Evolutionary conservation across 2,888 invertebrate species (phyloP).

Genomic region (Meteorus cinctellus): DNA sequence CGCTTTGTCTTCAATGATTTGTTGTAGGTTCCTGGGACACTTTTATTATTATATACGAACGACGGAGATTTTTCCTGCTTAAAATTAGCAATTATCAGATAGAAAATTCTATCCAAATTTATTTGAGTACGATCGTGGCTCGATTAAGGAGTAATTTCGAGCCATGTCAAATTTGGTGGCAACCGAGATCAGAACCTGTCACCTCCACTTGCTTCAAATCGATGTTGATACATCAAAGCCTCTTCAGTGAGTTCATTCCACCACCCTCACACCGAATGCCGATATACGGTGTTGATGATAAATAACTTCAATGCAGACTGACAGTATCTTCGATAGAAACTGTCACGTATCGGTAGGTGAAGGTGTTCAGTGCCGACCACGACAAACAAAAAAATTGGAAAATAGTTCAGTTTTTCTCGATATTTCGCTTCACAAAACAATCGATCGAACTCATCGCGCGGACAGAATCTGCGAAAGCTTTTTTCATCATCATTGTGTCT

Average conservation of each 20-base stretch:
- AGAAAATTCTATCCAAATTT: neutral
- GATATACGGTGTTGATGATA: slow-evolving; percentile 3
- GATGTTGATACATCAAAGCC: neutral
- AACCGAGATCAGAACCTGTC: neutral
- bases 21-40: neutral
- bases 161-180: neutral
- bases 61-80: neutral
- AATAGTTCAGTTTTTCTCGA: neutral
- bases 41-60: neutral
- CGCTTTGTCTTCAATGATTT: neutral
- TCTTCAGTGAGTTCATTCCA: neutral
- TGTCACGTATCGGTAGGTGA: neutral
- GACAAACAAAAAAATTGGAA: neutral
- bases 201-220: neutral
- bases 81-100: neutral
- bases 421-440: neutral
- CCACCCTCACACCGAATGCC: neutral
- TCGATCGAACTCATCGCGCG: neutral
- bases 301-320: neutral
- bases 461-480: slow-evolving; percentile 6
- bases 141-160: neutral
- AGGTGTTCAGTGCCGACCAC: neutral
- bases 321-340: neutral
- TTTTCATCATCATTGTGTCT: slow-evolving; percentile 9
- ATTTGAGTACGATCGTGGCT: neutral